A percentile compares a stretch with the other conserved stretches of the same genome.
Evolutionary conservation across 2,113 vertebrate genomes (phyloP).

Genomic region (Dissostichus mawsoni): DNA sequence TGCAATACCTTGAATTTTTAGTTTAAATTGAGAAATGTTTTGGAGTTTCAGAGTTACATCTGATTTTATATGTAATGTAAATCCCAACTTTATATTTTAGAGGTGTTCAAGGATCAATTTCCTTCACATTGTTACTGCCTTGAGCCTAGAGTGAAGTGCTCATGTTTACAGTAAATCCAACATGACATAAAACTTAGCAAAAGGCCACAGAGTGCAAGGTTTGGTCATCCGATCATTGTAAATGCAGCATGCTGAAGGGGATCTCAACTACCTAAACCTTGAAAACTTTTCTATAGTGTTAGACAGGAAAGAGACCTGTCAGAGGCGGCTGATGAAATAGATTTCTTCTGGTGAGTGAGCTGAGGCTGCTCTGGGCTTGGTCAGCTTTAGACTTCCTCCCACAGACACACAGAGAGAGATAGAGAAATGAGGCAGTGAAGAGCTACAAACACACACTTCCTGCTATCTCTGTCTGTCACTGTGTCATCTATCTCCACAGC

Average conservation of each 20-base stretch:
- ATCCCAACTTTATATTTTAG: no score
- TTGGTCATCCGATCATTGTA: neutral
- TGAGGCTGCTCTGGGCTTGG: conserved; percentile 12
- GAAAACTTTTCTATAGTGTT: neutral
- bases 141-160: neutral
- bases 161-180: conserved; percentile 26
- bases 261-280: conserved; percentile 8
- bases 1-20: no score
- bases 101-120: neutral
- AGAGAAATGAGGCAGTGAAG: conserved; percentile 49
- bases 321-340: neutral
- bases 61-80: neutral
- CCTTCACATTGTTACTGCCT: neutral
- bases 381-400: conserved; percentile 46
- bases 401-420: conserved; percentile 27
- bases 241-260: neutral
- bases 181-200: neutral
- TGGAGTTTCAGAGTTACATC: neutral
- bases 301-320: neutral
- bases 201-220: neutral
- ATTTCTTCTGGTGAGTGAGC: conserved; percentile 8
- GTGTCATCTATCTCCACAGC: conserved; percentile 64
- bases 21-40: neutral
- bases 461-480: conserved; percentile 56
- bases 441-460: conserved; percentile 42